Base-by-base conservation (phyloP, 2,888 invertebrate species). In the Melanostoma mellinum region DNA sequence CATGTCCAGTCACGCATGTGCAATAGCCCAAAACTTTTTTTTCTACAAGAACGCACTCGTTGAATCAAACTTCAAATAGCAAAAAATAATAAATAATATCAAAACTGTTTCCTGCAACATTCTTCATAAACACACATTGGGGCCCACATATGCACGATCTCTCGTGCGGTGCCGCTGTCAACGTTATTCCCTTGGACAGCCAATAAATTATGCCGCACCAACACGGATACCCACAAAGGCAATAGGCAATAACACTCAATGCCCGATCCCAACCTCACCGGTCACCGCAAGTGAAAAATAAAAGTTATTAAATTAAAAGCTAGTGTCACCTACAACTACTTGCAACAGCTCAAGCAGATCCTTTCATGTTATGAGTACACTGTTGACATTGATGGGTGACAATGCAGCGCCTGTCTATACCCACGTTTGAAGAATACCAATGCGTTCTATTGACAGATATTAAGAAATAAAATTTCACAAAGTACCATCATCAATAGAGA, bases 191-290 rank as follows among this genome's bases (percentile, higher is more conserved):
- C 56, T 65, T 48, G 74, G 74, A 71, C 60, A 67, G 71, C 60
- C 65, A 75, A 84, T 84, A 84, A 84, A 79, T 84, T 61, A 84
- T 50, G 58, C 42, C 79, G 71, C 68, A 63, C 61, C 63, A 73
- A 67, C 53, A 55, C 53, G 67, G 82, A 65, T 78, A 76, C 65
- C 74, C 68, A 58, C 79, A 79, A 69, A 73, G 52, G 30, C 56
- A 36, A 61, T 33, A 73, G 52, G 30, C 56, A 36, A 61, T 33
- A 52, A 40, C 20, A 20, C 20, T 20, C 20, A 40, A 53, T 81
- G 67, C 53, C 30, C 55, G 52, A 53, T 50, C 33, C 58, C 50
- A 74, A 77, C 71, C 71, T 42, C 71, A 65, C 76, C 72, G 36
- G 35, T 36, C 36, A 50, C 63, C 63, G 50, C 61, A 50, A 50